A percentile compares a stretch with the other conserved stretches of the same genome.
phyloP scores from a whole-genome alignment of 2,888 invertebrate genomes.

The Balanococcus diminutus region DNA sequence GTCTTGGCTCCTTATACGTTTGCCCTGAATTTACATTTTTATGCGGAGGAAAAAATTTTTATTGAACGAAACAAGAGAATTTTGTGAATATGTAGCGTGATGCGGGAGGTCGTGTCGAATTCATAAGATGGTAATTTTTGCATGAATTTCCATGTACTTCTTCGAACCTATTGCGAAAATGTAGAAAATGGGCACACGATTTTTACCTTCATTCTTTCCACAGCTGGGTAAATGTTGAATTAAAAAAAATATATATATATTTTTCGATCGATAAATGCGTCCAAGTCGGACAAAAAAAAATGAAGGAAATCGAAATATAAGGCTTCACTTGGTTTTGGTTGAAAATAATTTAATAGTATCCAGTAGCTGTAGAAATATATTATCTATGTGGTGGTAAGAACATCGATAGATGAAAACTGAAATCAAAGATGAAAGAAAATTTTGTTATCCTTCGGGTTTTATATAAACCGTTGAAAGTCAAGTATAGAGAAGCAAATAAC shows the following conservation, averaged over 20 bases:
- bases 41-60: background rate
- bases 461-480: too few species aligned
- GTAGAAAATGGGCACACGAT: background rate
- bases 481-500: too few species aligned
- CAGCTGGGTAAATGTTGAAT: background rate
- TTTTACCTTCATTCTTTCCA: background rate
- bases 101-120: background rate
- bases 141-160: background rate
- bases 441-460: background rate
- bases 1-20: background rate
- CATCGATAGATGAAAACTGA: background rate
- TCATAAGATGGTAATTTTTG: slow-evolving; percentile 23
- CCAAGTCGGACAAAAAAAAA: background rate
- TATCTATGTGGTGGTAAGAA: background rate
- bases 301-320: background rate
- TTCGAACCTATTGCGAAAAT: background rate
- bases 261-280: background rate
- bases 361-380: background rate
- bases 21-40: background rate
- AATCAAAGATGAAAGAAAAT: background rate
- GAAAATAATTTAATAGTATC: too few species aligned
- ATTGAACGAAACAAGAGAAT: background rate
- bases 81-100: background rate
- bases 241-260: background rate
- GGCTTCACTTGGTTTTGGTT: background rate